A percentile compares a stretch with the other conserved stretches of the same genome.
These are phyloP conservation scores for Leptinotarsa tumamoca DNA, from an alignment of 2,888 invertebrate genomes.

Conservation along the genomic window DNA sequence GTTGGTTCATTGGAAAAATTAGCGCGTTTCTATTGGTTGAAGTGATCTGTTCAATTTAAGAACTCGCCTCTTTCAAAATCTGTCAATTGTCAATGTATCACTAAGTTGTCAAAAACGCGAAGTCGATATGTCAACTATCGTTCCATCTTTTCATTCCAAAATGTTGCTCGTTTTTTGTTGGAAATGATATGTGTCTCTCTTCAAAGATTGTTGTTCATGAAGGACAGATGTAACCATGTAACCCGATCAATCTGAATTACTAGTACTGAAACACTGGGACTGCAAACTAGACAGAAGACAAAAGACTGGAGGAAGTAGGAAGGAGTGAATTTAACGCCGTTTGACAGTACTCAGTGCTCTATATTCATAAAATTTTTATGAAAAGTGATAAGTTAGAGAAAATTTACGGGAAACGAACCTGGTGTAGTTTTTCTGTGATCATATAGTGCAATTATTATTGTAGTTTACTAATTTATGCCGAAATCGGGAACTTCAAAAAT, in stretches of 20 bases:
- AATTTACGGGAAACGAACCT: neutral
- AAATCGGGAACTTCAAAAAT: slow-evolving; percentile 14
- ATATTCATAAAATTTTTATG: slow-evolving; percentile 16
- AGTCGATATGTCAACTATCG: neutral
- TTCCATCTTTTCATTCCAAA: neutral
- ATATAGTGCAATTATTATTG: slow-evolving; percentile 9
- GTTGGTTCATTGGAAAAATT: too few species aligned
- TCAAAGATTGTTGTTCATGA: neutral
- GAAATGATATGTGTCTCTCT: neutral
- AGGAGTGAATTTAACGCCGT: neutral
- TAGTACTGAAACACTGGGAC: neutral
- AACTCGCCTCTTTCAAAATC: too few species aligned
- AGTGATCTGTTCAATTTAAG: too few species aligned
- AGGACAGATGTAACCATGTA: slow-evolving; percentile 16
- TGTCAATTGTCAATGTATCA: too few species aligned
- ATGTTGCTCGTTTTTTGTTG: neutral
- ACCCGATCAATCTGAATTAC: slow-evolving; percentile 5
- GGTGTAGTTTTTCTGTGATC: slow-evolving; percentile 13
- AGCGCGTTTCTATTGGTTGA: too few species aligned
- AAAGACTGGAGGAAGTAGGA: slow-evolving; percentile 13
- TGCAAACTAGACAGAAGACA: slow-evolving; percentile 17
- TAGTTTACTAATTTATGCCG: slow-evolving; percentile 9
- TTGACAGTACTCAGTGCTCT: slow-evolving; percentile 13
- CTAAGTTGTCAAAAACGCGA: too few species aligned
- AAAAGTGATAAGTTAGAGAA: slow-evolving; percentile 3